Evolutionary conservation across 2,888 invertebrate genomes (phyloP).

Genomic region (Drosophila cyrtoloma): DNA sequence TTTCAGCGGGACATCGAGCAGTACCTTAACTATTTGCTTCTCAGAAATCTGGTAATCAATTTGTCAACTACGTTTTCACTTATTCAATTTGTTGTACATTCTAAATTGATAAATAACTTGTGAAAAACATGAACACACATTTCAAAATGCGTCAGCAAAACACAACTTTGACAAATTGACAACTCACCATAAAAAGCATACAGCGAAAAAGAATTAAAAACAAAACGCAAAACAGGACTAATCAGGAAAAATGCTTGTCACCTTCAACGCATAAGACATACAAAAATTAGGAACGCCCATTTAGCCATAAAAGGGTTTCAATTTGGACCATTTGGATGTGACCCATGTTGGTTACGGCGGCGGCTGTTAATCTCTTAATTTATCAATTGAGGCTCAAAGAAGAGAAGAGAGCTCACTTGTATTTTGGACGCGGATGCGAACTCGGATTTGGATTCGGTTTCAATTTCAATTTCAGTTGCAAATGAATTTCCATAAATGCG

Average conservation of each 20-base stretch:
- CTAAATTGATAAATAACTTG: constrained; percentile 1
- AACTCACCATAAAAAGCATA: neutral
- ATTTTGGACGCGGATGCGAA: constrained; percentile 13
- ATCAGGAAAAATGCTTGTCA: constrained; percentile 53
- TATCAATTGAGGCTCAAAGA: constrained; percentile 66
- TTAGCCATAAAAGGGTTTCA: constrained; percentile 53
- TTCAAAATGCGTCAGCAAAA: neutral
- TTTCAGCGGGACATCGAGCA: constrained; percentile 14
- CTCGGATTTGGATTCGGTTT: constrained; percentile 39
- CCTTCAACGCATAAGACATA: constrained; percentile 51
- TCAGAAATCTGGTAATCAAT: constrained; percentile 41
- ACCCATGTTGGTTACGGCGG: constrained; percentile 65
- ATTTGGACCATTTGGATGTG: constrained; percentile 37
- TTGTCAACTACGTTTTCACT: constrained; percentile 6
- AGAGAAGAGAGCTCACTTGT: constrained; percentile 11
- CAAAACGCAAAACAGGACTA: constrained; percentile 13
- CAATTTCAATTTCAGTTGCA: constrained; percentile 76
- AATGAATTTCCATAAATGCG: constrained; percentile 83
- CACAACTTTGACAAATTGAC: constrained; percentile 3
- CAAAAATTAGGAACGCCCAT: constrained; percentile 72
- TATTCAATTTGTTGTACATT: neutral
- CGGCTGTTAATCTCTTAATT: constrained; percentile 81
- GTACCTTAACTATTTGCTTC: constrained; percentile 40
- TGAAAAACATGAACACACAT: neutral
- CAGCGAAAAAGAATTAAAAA: neutral